Base-by-base conservation (phyloP, 2,888 invertebrate genomes). In the Heliconius ismenius region DNA sequence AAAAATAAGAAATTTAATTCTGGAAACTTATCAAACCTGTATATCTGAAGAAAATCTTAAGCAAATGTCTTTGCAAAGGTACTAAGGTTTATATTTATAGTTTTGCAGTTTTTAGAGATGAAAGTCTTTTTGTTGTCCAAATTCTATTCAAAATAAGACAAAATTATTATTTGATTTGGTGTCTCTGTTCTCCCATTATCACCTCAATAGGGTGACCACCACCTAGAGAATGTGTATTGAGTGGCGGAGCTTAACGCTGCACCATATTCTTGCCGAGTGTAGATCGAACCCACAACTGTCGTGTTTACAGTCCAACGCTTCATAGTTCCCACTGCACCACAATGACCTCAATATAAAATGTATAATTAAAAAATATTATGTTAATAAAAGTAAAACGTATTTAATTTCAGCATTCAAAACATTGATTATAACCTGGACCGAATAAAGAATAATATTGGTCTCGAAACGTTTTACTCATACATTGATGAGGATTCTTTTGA, bases 401-500 rank as follows among this genome's bases (percentile, higher is more conserved):
- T 24, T 36, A 7, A 15, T 72, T 72, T 60, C 24, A 72, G 72
- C n/a, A 72, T 60, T 32, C 58, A 72, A 0, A 72, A 72, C 3
- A 24, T 72, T 36, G 60, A 72, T 58, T 60, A 24, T 32, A 36
- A 72, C 3, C 18, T 72, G 58, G 72, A 72, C 18, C 21, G 32
- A n/a, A 24, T 60, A 39, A 36, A 60, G 3, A 39, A 60, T 15
- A 72, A 32, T 58, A 60, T 60, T 32, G 60, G 60, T 15, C 58
- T 36, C 36, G 60, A 72, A 32, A n/a, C 72, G 15, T n/a, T 72
- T 36, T 58, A 58, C 10, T 60, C 32, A 18, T 72, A 58, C 18
- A 15, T 72, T 13, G 24, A 72, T 72, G 72, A 60, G 24, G 18
- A 72, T 72, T 72, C 72, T 1, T 60, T 32, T 24, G 72, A 58